These are phyloP conservation scores for Agonopterix subpropinquella DNA, from an alignment of 2,888 invertebrate genomes.

Conservation along the genomic window DNA sequence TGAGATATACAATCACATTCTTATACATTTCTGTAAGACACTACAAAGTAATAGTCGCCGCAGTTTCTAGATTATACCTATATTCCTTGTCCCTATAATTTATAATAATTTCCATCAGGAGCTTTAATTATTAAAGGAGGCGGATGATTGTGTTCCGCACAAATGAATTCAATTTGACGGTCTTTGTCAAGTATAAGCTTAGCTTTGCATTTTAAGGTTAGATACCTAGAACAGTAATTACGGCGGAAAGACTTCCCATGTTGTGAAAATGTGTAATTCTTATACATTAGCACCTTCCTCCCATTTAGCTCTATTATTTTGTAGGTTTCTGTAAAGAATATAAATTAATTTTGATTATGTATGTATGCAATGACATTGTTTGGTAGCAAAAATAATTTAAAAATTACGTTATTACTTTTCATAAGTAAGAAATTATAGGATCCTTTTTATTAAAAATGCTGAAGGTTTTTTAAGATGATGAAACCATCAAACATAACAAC, in stretches of 20 bases:
- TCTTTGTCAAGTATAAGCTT: constrained; percentile 13
- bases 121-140: constrained; percentile 20
- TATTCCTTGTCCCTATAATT: not conserved
- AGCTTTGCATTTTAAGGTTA: constrained; percentile 14
- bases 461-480: no score
- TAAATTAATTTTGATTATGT: no score
- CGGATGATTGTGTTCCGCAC: constrained; percentile 13
- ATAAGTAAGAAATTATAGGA: no score
- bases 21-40: no score
- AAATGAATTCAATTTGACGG: constrained; percentile 1
- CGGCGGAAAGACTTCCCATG: constrained; percentile 14
- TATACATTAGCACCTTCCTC: constrained; percentile 13
- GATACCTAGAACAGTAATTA: constrained; percentile 12
- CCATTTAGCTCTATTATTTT: not conserved
- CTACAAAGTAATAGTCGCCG: no score
- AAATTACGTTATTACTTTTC: no score
- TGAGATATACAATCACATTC: no score
- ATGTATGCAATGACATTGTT: no score
- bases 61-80: no score
- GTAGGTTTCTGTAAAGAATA: not conserved
- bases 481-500: no score
- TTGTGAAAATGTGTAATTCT: constrained; percentile 26
- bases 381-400: no score
- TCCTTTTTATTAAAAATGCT: no score
- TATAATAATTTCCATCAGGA: constrained; percentile 13